A percentile compares a stretch with the other conserved stretches of the same genome.
phyloP scores from a whole-genome alignment of 2,888 invertebrate genomes.

The Diplazon laetatorius region DNA sequence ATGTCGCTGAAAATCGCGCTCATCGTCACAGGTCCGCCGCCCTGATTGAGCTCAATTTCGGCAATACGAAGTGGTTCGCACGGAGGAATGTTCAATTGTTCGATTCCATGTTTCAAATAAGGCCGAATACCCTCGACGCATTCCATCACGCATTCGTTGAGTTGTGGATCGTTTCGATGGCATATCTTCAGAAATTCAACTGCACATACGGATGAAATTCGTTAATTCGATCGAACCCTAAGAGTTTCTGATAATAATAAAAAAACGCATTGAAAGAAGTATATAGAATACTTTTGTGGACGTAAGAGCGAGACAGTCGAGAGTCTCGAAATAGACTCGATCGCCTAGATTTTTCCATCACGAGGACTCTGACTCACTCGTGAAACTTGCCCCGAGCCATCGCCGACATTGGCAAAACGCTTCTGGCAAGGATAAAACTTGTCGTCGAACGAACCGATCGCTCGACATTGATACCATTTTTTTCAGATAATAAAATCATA shows the following conservation, averaged over 20 bases:
- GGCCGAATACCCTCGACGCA: conserved; percentile 86
- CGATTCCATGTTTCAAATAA: conserved; percentile 86
- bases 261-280: neutral
- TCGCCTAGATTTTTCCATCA: conserved; percentile 64
- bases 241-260: no score
- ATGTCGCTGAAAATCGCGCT: conserved; percentile 88
- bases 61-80: conserved; percentile 89
- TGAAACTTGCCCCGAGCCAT: neutral
- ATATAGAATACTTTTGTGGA: neutral
- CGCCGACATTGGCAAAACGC: conserved; percentile 34
- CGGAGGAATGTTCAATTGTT: conserved; percentile 87
- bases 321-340: conserved; percentile 60
- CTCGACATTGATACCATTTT: neutral
- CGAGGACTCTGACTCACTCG: conserved; percentile 61
- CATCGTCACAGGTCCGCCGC: conserved; percentile 87
- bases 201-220: conserved; percentile 75
- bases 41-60: conserved; percentile 87
- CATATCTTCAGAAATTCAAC: conserved; percentile 88
- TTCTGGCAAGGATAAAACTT: conserved; percentile 44
- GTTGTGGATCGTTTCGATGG: conserved; percentile 85
- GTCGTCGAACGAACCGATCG: neutral
- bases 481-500: neutral
- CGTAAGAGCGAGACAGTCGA: conserved; percentile 17
- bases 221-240: conserved; percentile 28
- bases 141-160: conserved; percentile 86